Evolutionary conservation across 1,140 invertebrate species (phyloP).

Genomic region (Pogonomyrmex barbatus): DNA sequence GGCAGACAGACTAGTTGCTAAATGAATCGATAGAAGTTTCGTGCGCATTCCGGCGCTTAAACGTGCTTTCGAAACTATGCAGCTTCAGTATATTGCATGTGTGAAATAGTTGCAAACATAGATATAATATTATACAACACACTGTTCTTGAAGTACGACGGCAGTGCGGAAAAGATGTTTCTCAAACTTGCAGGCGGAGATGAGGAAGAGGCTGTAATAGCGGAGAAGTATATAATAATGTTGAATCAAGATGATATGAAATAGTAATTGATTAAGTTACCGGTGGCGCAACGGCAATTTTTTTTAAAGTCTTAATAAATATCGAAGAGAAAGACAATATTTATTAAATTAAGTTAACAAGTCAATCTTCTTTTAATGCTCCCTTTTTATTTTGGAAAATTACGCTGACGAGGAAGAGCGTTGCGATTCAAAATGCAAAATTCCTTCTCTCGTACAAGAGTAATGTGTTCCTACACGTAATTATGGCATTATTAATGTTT

Average conservation of each 20-base stretch:
- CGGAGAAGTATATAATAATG: background rate
- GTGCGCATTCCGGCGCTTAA: conserved; percentile 5
- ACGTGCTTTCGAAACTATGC: conserved; percentile 35
- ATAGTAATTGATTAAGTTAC: background rate
- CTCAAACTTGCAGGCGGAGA: background rate
- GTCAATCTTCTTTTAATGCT: background rate
- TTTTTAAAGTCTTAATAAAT: background rate
- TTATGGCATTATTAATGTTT: background rate
- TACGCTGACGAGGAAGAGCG: background rate
- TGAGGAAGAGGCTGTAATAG: background rate
- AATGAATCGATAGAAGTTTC: conserved; percentile 45
- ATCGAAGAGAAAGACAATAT: background rate
- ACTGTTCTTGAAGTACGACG: background rate
- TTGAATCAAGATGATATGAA: background rate
- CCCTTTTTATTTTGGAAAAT: background rate
- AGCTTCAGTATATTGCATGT: conserved; percentile 15
- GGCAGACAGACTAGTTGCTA: conserved; percentile 8
- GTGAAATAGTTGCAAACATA: conserved; percentile 11
- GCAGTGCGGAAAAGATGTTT: background rate
- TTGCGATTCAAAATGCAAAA: background rate
- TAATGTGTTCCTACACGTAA: conserved; percentile 8
- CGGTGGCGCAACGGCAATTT: too few relatives aligned
- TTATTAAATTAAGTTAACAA: conserved; percentile 20
- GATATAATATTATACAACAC: conserved; percentile 14
- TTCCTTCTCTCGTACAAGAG: background rate